Conservation (phyloP, 2,797 vertebrate genomes). For the Cichlasoma orientale region DNA sequence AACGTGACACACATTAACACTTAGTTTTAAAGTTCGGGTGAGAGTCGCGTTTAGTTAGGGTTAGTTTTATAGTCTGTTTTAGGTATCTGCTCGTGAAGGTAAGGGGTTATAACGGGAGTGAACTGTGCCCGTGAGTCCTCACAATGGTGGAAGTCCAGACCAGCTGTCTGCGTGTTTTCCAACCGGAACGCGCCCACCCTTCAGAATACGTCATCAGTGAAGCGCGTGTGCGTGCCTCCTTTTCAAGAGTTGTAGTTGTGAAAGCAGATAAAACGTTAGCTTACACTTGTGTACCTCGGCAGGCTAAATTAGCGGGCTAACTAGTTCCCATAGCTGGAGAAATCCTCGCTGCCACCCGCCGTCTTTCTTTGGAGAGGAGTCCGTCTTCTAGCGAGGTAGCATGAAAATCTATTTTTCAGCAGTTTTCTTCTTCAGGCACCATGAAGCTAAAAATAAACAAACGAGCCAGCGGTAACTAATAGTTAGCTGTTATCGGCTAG, state of each 20-base stretch:
- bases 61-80: background rate
- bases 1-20: background rate
- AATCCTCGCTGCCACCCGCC: slow-evolving; percentile 1
- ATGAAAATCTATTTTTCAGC: background rate
- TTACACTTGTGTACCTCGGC: slow-evolving; percentile 45
- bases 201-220: slow-evolving; percentile 27
- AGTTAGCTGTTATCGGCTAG: slow-evolving; percentile 60
- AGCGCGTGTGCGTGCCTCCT: slow-evolving; percentile 34
- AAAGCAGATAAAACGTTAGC: slow-evolving; percentile 39
- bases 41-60: background rate
- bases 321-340: slow-evolving; percentile 36
- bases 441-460: slow-evolving; percentile 30
- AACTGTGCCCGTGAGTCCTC: background rate
- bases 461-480: slow-evolving; percentile 37
- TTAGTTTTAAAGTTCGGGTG: background rate
- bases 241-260: slow-evolving; percentile 54
- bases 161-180: background rate
- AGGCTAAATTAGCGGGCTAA: slow-evolving; percentile 55
- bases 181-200: slow-evolving; percentile 26
- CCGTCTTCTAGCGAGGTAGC: slow-evolving; percentile 46
- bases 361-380: slow-evolving; percentile 18
- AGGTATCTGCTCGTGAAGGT: background rate
- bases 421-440: background rate
- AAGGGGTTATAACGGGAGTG: background rate
- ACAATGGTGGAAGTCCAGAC: background rate